A percentile compares a stretch with the other conserved stretches of the same genome.
phyloP scores from a whole-genome alignment of 2,113 vertebrate species.

The Oryzias curvinotus region DNA sequence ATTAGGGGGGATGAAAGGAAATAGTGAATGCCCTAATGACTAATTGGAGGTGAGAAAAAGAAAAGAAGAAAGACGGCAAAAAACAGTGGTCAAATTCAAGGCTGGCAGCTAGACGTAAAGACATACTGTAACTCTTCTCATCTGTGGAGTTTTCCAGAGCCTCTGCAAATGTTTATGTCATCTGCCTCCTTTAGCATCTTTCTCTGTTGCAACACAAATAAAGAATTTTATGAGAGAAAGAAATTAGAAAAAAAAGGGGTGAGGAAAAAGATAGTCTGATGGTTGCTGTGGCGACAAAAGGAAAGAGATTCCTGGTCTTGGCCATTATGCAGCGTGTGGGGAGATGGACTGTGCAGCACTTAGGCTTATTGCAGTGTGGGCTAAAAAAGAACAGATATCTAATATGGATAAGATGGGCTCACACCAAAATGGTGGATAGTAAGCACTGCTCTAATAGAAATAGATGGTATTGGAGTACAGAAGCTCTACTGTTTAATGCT shows the following conservation, averaged over 20 bases:
- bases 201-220: constrained; percentile 43
- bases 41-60: constrained; percentile 10
- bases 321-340: constrained; percentile 62
- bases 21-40: constrained; percentile 3
- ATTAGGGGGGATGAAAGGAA: constrained; percentile 14
- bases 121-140: constrained; percentile 23
- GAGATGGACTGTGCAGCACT: constrained; percentile 63
- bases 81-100: constrained; percentile 2
- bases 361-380: constrained; percentile 69
- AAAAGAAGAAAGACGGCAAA: neutral
- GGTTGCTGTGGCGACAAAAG: constrained; percentile 67
- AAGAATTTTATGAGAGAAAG: constrained; percentile 51
- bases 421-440: constrained; percentile 59
- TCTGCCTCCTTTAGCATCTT: constrained; percentile 24
- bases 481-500: constrained; percentile 27
- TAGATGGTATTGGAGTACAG: constrained; percentile 1
- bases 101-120: constrained; percentile 23
- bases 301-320: constrained; percentile 60
- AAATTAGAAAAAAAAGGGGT: constrained; percentile 17
- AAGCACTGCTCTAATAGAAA: constrained; percentile 37
- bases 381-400: constrained; percentile 59
- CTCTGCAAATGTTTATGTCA: constrained; percentile 38
- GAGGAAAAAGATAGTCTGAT: constrained; percentile 26
- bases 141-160: constrained; percentile 37
- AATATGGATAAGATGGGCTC: constrained; percentile 56